Evolutionary conservation across 2,888 invertebrate species (phyloP).

Genomic region (Pyrrhopygopsis socrates): DNA sequence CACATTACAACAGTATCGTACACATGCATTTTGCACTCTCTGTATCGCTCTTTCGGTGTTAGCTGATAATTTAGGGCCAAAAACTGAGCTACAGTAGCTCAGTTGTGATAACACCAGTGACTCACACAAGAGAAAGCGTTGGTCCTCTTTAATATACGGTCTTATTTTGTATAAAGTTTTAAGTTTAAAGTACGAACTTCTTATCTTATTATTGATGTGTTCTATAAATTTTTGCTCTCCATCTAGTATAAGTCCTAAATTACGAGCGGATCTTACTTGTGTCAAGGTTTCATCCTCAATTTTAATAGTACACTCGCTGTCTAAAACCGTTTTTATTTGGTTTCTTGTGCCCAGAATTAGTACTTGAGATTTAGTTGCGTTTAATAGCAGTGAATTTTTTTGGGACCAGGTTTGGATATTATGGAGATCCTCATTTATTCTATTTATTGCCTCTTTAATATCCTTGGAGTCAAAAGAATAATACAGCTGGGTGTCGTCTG

Average conservation of each 20-base stretch:
- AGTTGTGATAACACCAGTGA: background rate
- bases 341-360: background rate
- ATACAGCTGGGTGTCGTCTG: no score
- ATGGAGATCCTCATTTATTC: background rate
- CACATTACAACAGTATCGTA: background rate
- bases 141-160: constrained; percentile 4
- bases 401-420: background rate
- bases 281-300: background rate
- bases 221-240: constrained; percentile 22
- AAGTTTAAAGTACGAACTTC: background rate
- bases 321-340: background rate
- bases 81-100: background rate
- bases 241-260: background rate
- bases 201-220: constrained; percentile 25
- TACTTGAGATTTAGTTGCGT: background rate
- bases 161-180: constrained; percentile 30
- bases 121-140: background rate
- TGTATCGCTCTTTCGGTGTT: no score
- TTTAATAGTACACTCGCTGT: background rate
- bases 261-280: background rate
- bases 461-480: background rate
- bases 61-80: background rate
- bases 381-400: background rate
- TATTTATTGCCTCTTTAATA: background rate
- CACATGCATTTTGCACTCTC: background rate